Percentiles rank a stretch among this genome's conserved stretches.
These are phyloP conservation scores for Enteromius trimaculatus DNA, from an alignment of 2,797 vertebrate species.

Conservation along the genomic window DNA sequence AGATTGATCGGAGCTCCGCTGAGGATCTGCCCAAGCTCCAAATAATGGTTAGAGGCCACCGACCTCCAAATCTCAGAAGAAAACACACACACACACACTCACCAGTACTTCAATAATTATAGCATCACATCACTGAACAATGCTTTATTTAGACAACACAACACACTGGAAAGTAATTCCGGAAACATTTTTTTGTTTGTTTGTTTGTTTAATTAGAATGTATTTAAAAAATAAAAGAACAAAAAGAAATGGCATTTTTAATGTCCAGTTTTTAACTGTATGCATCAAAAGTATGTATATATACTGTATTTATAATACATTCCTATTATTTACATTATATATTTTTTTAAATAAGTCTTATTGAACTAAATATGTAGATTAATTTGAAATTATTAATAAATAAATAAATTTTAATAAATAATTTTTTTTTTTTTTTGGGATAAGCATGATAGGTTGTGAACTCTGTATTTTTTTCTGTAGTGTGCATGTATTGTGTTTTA, in stretches of 20 bases:
- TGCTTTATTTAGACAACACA: conserved; percentile 68
- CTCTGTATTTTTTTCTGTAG: no score
- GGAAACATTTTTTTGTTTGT: conserved; percentile 11
- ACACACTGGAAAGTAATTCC: conserved; percentile 62
- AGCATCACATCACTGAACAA: conserved; percentile 68
- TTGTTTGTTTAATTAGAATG: background rate
- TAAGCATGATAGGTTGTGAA: no score
- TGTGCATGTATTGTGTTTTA: no score
- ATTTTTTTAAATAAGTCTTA: background rate
- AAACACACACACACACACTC: conserved; percentile 58
- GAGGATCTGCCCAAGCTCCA: conserved; percentile 78
- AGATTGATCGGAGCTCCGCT: conserved; percentile 80
- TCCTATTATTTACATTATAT: background rate
- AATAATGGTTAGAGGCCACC: conserved; percentile 83
- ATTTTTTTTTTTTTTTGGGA: no score
- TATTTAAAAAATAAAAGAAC: no score
- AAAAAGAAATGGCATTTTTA: no score
- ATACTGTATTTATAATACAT: background rate
- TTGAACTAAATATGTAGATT: background rate
- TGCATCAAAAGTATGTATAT: background rate
- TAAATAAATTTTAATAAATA: no score
- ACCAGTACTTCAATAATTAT: conserved; percentile 75
- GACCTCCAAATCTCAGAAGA: conserved; percentile 76
- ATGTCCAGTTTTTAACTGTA: background rate
- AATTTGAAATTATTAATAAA: background rate